Evolutionary conservation across 2,113 vertebrate species (phyloP), one percentile per base, ranked within the genome.

Genomic region (Perca flavescens): DNA sequence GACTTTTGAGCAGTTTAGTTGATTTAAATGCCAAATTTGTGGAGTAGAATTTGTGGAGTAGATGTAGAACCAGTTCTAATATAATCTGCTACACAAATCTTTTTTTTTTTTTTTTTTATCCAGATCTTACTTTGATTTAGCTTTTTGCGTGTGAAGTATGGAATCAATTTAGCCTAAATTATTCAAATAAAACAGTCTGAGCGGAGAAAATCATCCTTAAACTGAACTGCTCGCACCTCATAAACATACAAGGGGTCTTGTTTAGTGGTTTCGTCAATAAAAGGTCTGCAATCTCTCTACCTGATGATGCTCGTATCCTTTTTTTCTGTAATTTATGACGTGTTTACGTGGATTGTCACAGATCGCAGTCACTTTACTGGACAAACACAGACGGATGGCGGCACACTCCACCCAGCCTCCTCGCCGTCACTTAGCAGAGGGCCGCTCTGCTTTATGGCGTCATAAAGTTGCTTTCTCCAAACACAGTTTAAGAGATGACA

Each of bases 401-500:
- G 79, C 93, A 91, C 91, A 91, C 92, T 90, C 86, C 89, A 2
- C 9, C 58, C 31, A 6, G 21, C 83, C 62, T 46, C 70, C 68
- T 56, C 65, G 40, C 28, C 50, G 71, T 73, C 82, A 74, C 52
- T 86, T 25, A 68, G 67, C 73, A 36, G 64, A 81, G 65, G 69
- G 64, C 82, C 16, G 22, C 65, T 58, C 31, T 0, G 61, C 93
- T 96, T 95, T 96, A 96, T 87, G 92, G 95, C 86, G 57, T 91
- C 95, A 95, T 96, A 96, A 96, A 96, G 91, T 68, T 0, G 3
- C 89, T 85, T 86, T 93, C 93, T 94, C 88, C 90, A 94, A 94
- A 94, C 92, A 94, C 69, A 84, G 79, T 89, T 92, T 87, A 90
- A 87, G 92, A 94, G 90, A 94, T 86, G 93, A 90, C 91, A 69